Evolutionary conservation across 1,140 invertebrate genomes (phyloP), one percentile per base, ranked within the genome.

Genomic region (Contarinia nasturtii): DNA sequence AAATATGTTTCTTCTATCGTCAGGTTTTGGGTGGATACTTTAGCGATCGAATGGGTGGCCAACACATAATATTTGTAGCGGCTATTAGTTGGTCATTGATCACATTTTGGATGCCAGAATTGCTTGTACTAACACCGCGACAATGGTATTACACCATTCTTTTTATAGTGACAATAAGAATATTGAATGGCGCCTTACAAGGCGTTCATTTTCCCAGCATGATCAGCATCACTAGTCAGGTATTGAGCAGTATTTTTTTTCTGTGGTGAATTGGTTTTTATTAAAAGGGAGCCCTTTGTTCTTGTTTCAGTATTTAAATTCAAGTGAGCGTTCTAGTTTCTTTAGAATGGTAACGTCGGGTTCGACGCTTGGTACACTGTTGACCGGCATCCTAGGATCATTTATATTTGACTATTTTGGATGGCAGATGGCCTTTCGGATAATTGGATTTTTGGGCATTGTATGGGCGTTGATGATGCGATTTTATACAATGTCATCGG

Each of bases 201-300:
- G 80, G 72, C 60, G 63, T 55, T n/a, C 79, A 82, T 61, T 80
- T 79, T 64, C 80, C 80, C 36, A 75, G 76, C 54, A 72, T 83
- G 67, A 79, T 80, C 34, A 80, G 77, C 55, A 60, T 84, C 14
- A 76, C 79, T 20, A 79, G 79, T 53, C 70, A 76, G 52, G 60
- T 63, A 42, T 59, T 69, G 74, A 8, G 37, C 14, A 34, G 18
- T 17, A 44, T n/a, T n/a, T n/a, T n/a, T n/a, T n/a, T n/a, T n/a
- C n/a, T n/a, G n/a, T n/a, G n/a, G n/a, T n/a, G n/a, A n/a, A n/a
- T n/a, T n/a, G n/a, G n/a, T n/a, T n/a, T n/a, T n/a, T n/a, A n/a
- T n/a, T n/a, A n/a, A n/a, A n/a, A n/a, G n/a, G n/a, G n/a, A n/a
- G n/a, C n/a, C n/a, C n/a, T n/a, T n/a, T n/a, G n/a, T n/a, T n/a